Conservation (phyloP, 2,113 vertebrate species). For the Myrmecophaga tridactyla region DNA sequence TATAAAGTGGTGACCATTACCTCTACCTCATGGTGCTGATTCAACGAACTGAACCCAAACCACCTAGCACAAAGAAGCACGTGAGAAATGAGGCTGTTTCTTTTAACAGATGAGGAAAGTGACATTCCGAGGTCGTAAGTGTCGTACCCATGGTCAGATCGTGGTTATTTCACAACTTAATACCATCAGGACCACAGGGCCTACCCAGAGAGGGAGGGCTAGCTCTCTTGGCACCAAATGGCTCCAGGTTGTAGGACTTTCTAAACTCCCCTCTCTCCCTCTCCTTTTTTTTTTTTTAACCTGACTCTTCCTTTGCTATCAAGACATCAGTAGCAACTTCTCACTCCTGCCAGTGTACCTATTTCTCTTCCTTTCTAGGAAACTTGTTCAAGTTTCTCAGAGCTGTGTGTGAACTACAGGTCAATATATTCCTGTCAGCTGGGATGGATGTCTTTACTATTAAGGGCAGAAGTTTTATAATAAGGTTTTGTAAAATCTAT, state of each 20-base stretch:
- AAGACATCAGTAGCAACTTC: not conserved
- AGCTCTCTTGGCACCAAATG: not conserved
- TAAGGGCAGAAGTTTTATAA: not conserved
- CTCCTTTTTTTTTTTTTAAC: no score
- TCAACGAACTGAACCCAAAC: not conserved
- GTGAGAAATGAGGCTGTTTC: slow-evolving; percentile 18
- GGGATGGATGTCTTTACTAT: not conserved
- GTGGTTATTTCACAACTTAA: not conserved
- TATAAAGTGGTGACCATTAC: slow-evolving; percentile 15
- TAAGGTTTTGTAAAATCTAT: not conserved
- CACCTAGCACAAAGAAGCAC: not conserved
- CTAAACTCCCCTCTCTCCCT: not conserved
- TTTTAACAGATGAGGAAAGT: not conserved
- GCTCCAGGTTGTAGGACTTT: not conserved
- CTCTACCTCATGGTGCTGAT: not conserved
- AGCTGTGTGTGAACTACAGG: not conserved
- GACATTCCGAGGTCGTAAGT: not conserved
- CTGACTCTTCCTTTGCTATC: not conserved
- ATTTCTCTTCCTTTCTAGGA: slow-evolving; percentile 29
- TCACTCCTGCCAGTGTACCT: not conserved
- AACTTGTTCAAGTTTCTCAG: slow-evolving; percentile 46
- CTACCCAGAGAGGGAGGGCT: not conserved
- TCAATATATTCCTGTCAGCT: not conserved
- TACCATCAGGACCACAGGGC: not conserved
- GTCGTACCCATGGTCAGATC: not conserved